Evolutionary conservation across 1,140 invertebrate genomes (phyloP), one percentile per base, ranked within the genome.

Genomic region (Drosophila tristis): DNA sequence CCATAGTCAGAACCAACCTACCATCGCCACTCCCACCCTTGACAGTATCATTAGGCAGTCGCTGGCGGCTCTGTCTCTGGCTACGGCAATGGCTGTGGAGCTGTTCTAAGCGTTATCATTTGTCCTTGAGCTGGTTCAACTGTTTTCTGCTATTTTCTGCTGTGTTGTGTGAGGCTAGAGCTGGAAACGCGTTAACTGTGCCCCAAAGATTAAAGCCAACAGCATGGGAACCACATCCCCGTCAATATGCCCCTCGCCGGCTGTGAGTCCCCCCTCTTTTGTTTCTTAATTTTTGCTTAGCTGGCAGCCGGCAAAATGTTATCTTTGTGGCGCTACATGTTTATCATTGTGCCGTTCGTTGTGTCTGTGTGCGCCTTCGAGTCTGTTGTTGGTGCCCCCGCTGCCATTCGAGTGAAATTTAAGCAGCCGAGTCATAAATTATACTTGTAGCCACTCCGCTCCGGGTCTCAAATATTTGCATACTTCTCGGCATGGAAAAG

Each of bases 21-120:
- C 11, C 35, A 9, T 13, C 39, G n/a, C 35, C 4, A 4, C 15
- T 5, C 7, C 15, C 23, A 43, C 16, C 23, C 11, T 5, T 87
- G 68, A 84, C 79, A 89, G 82, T 84, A 87, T 89, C 82, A 87
- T 87, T 89, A 87, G 79, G 79, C 79, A 89, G 73, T 66, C 59
- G 68, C 70, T 70, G 74, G 63, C 64, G 73, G 45, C 42, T 44
- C 58, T 55, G 47, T 25, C 60, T 67, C 35, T 5, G 11, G 35
- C 26, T 29, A 2, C 26, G 2, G 1, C 26, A 0, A 5, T 2
- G 26, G 5, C 35, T 39, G 11, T 4, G 35, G 35, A 11, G 35
- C 11, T 5, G 53, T 80, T 84, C 77, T 90, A 80, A 89, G 79
- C 84, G 84, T 84, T 89, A 84, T 89, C 84, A 89, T 89, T 89